Evolutionary conservation across 2,888 invertebrate genomes (phyloP).

Genomic region (Polymixis flavicincta): DNA sequence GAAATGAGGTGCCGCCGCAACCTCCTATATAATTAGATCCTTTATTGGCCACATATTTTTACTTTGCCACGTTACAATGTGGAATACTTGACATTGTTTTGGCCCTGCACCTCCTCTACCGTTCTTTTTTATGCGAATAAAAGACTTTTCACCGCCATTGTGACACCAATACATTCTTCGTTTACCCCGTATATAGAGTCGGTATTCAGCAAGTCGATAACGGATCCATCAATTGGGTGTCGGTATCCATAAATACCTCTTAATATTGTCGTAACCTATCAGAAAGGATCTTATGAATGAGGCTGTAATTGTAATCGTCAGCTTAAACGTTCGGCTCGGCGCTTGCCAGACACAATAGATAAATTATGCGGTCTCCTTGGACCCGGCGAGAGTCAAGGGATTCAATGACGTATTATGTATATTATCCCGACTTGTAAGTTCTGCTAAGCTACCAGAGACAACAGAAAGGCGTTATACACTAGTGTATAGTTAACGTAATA

Average conservation of each 20-base stretch:
- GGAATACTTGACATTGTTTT: constrained; percentile 53
- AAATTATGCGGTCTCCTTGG: constrained; percentile 66
- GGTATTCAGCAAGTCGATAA: constrained; percentile 9
- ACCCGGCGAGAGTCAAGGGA: constrained; percentile 65
- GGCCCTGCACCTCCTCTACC: not conserved
- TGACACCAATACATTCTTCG: not conserved
- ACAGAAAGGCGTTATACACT: constrained; percentile 42
- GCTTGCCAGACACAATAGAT: constrained; percentile 66
- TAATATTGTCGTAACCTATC: constrained; percentile 50
- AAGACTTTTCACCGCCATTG: not conserved
- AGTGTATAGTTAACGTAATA: constrained; percentile 19
- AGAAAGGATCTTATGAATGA: constrained; percentile 58
- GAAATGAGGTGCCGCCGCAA: constrained; percentile 83
- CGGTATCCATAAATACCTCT: constrained; percentile 32
- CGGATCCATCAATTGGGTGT: constrained; percentile 31
- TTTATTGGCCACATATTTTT: constrained; percentile 75
- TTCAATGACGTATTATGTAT: constrained; percentile 67
- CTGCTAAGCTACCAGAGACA: constrained; percentile 53
- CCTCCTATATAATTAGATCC: constrained; percentile 82
- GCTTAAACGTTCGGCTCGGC: constrained; percentile 56
- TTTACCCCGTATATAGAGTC: not conserved
- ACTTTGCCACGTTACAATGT: constrained; percentile 56
- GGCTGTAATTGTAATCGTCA: constrained; percentile 63
- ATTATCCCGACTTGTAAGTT: constrained; percentile 59
- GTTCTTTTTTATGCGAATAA: constrained; percentile 29